These are phyloP conservation scores for Pseudochaenichthys georgianus DNA, from an alignment of 2,797 vertebrate genomes.

Conservation along the genomic window DNA sequence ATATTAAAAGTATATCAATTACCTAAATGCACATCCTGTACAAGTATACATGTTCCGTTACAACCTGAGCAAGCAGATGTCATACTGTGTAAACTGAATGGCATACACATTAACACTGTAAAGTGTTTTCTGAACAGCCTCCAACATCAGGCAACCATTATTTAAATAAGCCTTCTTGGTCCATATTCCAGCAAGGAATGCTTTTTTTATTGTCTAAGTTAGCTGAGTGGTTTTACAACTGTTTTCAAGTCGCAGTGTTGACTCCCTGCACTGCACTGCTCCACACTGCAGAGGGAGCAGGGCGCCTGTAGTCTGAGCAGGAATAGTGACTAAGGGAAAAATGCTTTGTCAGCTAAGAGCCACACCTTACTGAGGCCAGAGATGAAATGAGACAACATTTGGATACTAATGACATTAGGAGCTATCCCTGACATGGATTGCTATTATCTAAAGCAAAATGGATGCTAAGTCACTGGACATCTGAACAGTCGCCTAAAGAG, in stretches of 20 bases:
- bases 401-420: neutral
- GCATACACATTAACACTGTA: neutral
- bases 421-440: neutral
- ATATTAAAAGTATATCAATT: no score
- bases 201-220: neutral
- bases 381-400: neutral
- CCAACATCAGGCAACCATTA: neutral
- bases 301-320: neutral
- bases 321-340: constrained; percentile 4
- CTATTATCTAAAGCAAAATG: neutral
- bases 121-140: neutral
- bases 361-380: constrained; percentile 3
- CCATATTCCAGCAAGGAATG: neutral
- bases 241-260: neutral
- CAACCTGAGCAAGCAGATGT: neutral
- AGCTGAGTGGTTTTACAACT: neutral
- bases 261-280: constrained; percentile 12
- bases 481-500: neutral
- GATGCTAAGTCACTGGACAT: neutral
- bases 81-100: neutral
- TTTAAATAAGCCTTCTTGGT: neutral
- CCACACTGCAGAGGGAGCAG: neutral
- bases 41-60: no score
- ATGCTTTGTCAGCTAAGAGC: constrained; percentile 4
- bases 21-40: no score